Evolutionary conservation across 2,888 invertebrate genomes (phyloP).

Genomic region (Phragmatobia fuliginosa): DNA sequence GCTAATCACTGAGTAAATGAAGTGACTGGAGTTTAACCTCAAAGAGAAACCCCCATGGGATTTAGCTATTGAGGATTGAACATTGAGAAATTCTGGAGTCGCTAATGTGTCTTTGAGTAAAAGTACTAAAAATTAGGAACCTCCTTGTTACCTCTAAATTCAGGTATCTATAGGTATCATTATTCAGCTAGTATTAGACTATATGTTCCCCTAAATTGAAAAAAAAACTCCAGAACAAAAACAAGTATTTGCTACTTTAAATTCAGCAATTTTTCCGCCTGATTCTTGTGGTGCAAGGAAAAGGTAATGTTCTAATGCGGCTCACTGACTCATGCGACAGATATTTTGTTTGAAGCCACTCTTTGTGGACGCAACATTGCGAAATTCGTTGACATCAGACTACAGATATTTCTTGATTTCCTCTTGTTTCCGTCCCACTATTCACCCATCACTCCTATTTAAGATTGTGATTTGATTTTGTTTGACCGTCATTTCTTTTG

Average conservation of each 20-base stretch:
- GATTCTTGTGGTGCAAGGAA: constrained; percentile 11
- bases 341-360: constrained; percentile 52
- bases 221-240: too few relatives aligned
- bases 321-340: constrained; percentile 48
- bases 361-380: constrained; percentile 49
- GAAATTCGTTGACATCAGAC: constrained; percentile 38
- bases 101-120: too few relatives aligned
- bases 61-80: too few relatives aligned
- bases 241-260: not conserved
- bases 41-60: too few relatives aligned
- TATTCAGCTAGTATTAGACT: not conserved
- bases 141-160: not conserved
- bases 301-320: constrained; percentile 39
- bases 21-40: too few relatives aligned
- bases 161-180: not conserved
- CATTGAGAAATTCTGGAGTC: too few relatives aligned
- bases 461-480: constrained; percentile 3
- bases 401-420: not conserved
- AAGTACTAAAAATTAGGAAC: not conserved
- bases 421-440: not conserved
- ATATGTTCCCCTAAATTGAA: too few relatives aligned
- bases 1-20: not conserved
- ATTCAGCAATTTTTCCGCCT: not conserved
- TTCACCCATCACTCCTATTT: not conserved
- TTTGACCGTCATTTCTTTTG: constrained; percentile 5